phyloP scores from a whole-genome alignment of 2,113 vertebrate species.

The Corydoras sp. region DNA sequence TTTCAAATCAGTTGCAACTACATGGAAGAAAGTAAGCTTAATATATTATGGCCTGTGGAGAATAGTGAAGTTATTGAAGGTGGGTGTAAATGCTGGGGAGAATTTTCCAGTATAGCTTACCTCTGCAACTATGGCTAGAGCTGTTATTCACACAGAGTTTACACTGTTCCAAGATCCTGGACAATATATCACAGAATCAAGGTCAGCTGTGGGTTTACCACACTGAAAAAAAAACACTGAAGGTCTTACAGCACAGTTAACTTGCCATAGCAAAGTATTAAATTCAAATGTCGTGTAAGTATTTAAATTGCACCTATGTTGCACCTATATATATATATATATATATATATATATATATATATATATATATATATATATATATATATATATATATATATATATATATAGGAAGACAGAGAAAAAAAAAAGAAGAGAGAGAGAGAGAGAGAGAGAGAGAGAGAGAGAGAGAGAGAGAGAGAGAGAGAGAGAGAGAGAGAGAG shows the following conservation, averaged over 20 bases:
- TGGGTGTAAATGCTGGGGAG: conserved; percentile 29
- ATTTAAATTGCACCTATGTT: conserved; percentile 21
- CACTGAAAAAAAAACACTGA: conserved; percentile 18
- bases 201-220: conserved; percentile 39
- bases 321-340: too few species aligned
- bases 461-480: too few species aligned
- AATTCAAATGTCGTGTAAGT: conserved; percentile 11
- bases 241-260: conserved; percentile 27
- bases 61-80: conserved; percentile 17
- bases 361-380: too few species aligned
- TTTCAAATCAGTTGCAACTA: neutral
- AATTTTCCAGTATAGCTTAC: conserved; percentile 34
- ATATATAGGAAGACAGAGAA: too few species aligned
- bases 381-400: too few species aligned
- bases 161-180: conserved; percentile 27
- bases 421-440: too few species aligned
- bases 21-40: conserved; percentile 12
- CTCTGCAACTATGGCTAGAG: conserved; percentile 30
- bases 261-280: conserved; percentile 23
- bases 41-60: conserved; percentile 15
- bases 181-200: conserved; percentile 31
- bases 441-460: too few species aligned
- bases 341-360: too few species aligned
- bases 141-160: conserved; percentile 35
- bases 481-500: too few species aligned